Conservation (phyloP, 2,888 invertebrate species). For the Dioctria linearis region DNA sequence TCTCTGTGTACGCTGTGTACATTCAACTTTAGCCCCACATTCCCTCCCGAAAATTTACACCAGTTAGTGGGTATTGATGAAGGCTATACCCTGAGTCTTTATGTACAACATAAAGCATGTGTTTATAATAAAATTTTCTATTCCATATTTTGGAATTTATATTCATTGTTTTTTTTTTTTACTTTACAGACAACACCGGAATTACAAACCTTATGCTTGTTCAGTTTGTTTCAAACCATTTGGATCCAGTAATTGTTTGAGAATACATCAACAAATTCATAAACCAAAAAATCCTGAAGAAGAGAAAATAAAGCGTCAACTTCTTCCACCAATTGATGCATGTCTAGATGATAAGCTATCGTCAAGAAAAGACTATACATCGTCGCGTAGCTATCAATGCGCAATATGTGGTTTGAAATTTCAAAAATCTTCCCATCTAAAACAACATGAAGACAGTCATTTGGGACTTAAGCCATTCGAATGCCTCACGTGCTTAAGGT, state of each 20-base stretch:
- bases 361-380: slow-evolving; percentile 1
- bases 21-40: too few species aligned
- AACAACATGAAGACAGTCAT: slow-evolving; percentile 60
- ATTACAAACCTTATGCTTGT: slow-evolving; percentile 40
- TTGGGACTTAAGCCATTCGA: slow-evolving; percentile 59
- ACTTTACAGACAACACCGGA: slow-evolving; percentile 39
- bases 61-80: too few species aligned
- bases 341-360: slow-evolving; percentile 34
- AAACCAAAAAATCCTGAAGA: slow-evolving; percentile 16
- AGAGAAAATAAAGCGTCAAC: slow-evolving; percentile 10
- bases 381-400: slow-evolving; percentile 57
- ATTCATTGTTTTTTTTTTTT: background rate
- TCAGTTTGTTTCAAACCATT: slow-evolving; percentile 51
- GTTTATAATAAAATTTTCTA: too few species aligned
- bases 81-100: too few species aligned
- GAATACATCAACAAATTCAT: slow-evolving; percentile 48
- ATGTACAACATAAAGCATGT: too few species aligned
- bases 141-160: too few species aligned
- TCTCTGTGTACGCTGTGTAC: too few species aligned
- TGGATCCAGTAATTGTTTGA: slow-evolving; percentile 29
- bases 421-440: slow-evolving; percentile 55
- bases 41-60: too few species aligned
- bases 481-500: slow-evolving; percentile 62
- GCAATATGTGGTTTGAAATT: slow-evolving; percentile 60
- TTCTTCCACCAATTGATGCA: slow-evolving; percentile 21